Base-by-base conservation (phyloP, 2,888 invertebrate species). In the Eumacrocentrus americanus region DNA sequence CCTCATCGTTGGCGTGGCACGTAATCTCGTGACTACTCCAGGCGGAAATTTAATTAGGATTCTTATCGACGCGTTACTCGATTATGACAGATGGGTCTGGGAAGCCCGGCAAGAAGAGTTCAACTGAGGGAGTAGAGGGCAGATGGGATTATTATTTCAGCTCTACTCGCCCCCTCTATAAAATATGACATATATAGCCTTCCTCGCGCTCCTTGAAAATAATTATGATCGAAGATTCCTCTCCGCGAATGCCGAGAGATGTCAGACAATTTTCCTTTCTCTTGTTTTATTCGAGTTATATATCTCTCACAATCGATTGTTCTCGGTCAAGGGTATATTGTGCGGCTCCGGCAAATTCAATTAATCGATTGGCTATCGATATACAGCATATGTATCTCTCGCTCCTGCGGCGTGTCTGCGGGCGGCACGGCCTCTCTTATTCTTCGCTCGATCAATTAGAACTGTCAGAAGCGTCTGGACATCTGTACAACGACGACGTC, bases 11-110 rank as follows among this genome's bases (percentile, higher is more conserved):
- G 29, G 29, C 29, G 29, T n/a, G 6, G 34, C 51, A 46, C 52
- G 58, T 53, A 53, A 53, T 47, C 37, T 47, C 46, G 38, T 47
- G 47, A 52, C 52, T 53, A 47, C 25, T 46, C 58, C 47, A 42
- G 25, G 58, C 61, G 67, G 54, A 65, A 67, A 67, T 69, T 67
- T 70, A 73, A 73, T 72, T 71, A 71, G 70, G 68, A 70, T 71
- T 70, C 66, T 69, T 70, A 70, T 70, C 67, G 67, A 58, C 63
- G 63, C 61, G 67, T 69, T 69, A 63, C 63, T 61, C 63, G 66
- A 67, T 71, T 69, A 69, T 70, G 70, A 72, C 67, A 68, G 68
- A 72, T 72, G 62, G 69, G 46, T 51, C 54, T 25, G 37, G 20
- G n/a, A n/a, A n/a, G n/a, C n/a, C n/a, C n/a, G n/a, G n/a, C n/a